These are phyloP conservation scores for Casuarius casuarius DNA, from an alignment of 2,113 vertebrate genomes.

Conservation along the genomic window DNA sequence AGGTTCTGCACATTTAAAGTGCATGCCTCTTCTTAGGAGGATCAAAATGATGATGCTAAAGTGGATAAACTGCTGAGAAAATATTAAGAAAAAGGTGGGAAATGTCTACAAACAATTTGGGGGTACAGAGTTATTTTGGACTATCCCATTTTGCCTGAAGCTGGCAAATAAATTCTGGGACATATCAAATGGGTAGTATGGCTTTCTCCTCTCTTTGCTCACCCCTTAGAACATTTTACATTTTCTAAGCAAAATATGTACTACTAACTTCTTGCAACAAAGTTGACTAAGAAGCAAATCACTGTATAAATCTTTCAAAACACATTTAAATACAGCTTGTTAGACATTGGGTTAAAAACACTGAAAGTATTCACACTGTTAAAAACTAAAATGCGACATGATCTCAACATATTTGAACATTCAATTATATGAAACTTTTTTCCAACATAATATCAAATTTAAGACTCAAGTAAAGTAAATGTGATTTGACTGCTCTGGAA, in stretches of 20 bases:
- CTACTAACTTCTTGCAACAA: slow-evolving; percentile 45
- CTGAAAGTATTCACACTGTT: slow-evolving; percentile 18
- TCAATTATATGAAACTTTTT: slow-evolving; percentile 28
- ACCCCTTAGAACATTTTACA: neutral
- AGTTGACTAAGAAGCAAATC: slow-evolving; percentile 43
- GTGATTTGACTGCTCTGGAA: slow-evolving; percentile 22
- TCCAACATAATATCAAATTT: neutral
- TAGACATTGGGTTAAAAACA: slow-evolving; percentile 25
- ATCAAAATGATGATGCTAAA: neutral
- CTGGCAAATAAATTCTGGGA: neutral
- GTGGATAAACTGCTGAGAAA: neutral
- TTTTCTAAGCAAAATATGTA: slow-evolving; percentile 30
- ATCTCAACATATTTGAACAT: slow-evolving; percentile 35
- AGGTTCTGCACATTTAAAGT: neutral
- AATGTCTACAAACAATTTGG: neutral
- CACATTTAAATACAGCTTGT: slow-evolving; percentile 36
- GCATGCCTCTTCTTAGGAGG: neutral
- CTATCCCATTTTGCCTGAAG: neutral
- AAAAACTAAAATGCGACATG: slow-evolving; percentile 12
- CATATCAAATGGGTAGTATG: neutral
- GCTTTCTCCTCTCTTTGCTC: slow-evolving; percentile 8
- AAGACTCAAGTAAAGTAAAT: slow-evolving; percentile 5
- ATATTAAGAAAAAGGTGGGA: neutral
- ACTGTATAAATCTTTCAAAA: slow-evolving; percentile 56
- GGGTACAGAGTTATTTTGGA: neutral